Percentiles rank a stretch among this genome's conserved stretches.
Evolutionary conservation across 2,113 vertebrate species (phyloP).

Genomic region (Tamias sibiricus): DNA sequence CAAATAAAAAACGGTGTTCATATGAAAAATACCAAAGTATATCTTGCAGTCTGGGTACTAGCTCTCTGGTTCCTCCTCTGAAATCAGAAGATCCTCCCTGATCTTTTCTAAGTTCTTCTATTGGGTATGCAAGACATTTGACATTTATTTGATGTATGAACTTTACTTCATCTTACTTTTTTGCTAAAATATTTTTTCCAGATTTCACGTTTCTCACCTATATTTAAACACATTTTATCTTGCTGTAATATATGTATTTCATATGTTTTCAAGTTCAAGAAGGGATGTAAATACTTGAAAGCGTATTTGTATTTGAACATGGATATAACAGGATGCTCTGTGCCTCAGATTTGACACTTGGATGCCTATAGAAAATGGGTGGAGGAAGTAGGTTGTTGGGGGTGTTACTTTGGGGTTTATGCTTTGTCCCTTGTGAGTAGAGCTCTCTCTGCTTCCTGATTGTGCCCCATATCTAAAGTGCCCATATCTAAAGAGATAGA

Average conservation of each 20-base stretch:
- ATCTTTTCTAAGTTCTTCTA: background rate
- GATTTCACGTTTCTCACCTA: background rate
- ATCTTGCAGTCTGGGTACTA: background rate
- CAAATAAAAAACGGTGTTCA: no score
- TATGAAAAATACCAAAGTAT: background rate
- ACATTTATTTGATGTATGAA: background rate
- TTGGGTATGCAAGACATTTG: background rate
- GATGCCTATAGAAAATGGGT: background rate
- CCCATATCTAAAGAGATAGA: background rate
- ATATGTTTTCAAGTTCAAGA: background rate
- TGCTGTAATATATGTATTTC: background rate
- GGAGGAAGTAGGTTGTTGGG: no score
- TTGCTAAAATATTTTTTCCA: background rate
- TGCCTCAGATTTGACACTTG: background rate
- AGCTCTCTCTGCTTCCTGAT: no score
- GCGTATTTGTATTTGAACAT: background rate
- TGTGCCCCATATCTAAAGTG: background rate
- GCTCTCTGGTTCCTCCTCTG: background rate
- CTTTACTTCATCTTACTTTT: background rate
- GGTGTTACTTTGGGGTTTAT: no score
- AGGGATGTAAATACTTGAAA: background rate
- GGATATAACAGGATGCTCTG: background rate
- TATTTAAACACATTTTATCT: conserved; percentile 22
- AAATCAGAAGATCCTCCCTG: background rate
- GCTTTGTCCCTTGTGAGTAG: no score